Evolutionary conservation across 2,888 invertebrate genomes (phyloP).

Genomic region (Heteromyza rotundicornis): DNA sequence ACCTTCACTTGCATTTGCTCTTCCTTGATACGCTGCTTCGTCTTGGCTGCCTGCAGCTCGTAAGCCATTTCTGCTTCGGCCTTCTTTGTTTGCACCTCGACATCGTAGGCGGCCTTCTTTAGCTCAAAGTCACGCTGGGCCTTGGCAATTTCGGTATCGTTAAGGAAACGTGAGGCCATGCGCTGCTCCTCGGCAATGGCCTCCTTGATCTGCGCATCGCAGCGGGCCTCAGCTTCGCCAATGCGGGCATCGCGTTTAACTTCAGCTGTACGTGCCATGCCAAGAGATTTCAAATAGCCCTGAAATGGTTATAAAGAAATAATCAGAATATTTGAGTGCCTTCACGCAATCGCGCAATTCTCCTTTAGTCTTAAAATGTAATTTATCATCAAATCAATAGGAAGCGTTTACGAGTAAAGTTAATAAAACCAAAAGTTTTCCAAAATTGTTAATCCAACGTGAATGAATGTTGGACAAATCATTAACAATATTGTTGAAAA

Average conservation of each 20-base stretch:
- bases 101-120: constrained; percentile 96
- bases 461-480: too few relatives aligned
- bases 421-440: too few relatives aligned
- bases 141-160: constrained; percentile 97
- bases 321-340: too few relatives aligned
- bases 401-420: too few relatives aligned
- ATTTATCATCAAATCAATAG: too few relatives aligned
- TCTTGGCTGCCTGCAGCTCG: constrained; percentile 93
- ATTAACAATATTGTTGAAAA: too few relatives aligned
- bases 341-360: too few relatives aligned
- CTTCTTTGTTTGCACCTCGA: constrained; percentile 88
- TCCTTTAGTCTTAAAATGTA: too few relatives aligned
- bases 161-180: constrained; percentile 91
- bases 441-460: too few relatives aligned
- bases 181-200: constrained; percentile 96
- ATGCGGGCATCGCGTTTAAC: constrained; percentile 96
- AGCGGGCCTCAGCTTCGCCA: constrained; percentile 94
- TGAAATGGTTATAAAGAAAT: too few relatives aligned
- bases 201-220: constrained; percentile 78
- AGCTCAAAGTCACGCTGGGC: constrained; percentile 95
- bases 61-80: constrained; percentile 95
- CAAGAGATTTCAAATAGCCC: constrained; percentile 87
- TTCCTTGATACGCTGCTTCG: constrained; percentile 93
- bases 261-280: constrained; percentile 93
- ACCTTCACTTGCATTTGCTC: constrained; percentile 97